Percentiles rank a stretch among this genome's conserved stretches.
phyloP scores from a whole-genome alignment of 2,888 invertebrate species.

The Dasysyrphus albostriatus region DNA sequence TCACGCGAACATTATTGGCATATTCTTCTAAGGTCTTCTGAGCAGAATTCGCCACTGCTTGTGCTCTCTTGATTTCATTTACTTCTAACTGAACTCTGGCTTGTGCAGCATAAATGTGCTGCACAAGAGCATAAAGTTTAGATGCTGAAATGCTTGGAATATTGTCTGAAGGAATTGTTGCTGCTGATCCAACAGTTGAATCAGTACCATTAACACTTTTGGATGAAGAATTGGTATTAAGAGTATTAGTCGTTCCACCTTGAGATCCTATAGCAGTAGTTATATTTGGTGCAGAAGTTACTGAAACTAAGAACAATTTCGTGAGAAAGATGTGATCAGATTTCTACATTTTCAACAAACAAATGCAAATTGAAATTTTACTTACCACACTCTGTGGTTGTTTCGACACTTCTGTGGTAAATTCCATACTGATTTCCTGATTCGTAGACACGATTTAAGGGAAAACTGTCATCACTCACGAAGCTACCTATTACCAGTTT shows the following conservation, averaged over 20 bases:
- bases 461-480: background rate
- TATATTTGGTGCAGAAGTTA: background rate
- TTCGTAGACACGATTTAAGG: background rate
- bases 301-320: background rate
- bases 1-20: slow-evolving; percentile 82
- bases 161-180: background rate
- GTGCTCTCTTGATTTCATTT: slow-evolving; percentile 82
- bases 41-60: slow-evolving; percentile 81
- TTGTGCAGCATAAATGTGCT: slow-evolving; percentile 82
- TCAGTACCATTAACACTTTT: background rate
- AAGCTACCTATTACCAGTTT: background rate
- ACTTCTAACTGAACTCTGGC: slow-evolving; percentile 83
- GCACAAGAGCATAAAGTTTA: slow-evolving; percentile 79
- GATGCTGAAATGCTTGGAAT: background rate
- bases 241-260: background rate
- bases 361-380: background rate
- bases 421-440: slow-evolving; percentile 1
- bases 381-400: slow-evolving; percentile 48
- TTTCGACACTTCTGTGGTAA: slow-evolving; percentile 17
- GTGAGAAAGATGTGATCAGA: background rate
- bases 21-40: slow-evolving; percentile 82
- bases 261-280: background rate
- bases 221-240: background rate
- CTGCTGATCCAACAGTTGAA: background rate
- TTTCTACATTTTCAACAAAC: no score